Percentiles rank a stretch among this genome's conserved stretches.
These are phyloP conservation scores for Antedon mediterranea DNA, from an alignment of 53 echinoderm and acorn worm genomes.

Conservation along the genomic window DNA sequence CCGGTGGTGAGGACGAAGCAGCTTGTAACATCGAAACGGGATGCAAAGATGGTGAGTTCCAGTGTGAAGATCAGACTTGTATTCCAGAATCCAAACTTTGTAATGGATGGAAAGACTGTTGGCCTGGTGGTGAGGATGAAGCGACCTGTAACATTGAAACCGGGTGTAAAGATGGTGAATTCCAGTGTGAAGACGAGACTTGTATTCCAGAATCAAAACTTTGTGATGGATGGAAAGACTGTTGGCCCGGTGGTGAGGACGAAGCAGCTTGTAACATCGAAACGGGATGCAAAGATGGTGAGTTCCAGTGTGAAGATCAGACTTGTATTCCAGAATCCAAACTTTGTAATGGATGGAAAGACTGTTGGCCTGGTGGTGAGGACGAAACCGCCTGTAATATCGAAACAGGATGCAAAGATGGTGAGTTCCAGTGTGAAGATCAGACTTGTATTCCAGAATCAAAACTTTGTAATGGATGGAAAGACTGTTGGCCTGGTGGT, in stretches of 20 bases:
- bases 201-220: no score
- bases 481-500: background rate
- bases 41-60: constrained; percentile 18
- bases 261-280: background rate
- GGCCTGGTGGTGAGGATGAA: no score
- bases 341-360: background rate
- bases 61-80: background rate
- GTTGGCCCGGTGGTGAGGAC: background rate
- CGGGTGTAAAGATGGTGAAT: no score
- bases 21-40: background rate
- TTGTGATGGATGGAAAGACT: background rate
- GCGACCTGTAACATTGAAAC: no score
- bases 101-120: no score
- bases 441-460: background rate
- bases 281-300: no score
- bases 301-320: no score
- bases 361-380: background rate
- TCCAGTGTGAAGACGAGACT: no score
- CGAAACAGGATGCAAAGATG: background rate
- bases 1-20: no score
- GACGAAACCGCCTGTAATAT: background rate
- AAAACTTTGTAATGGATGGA: background rate
- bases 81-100: no score
- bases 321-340: no score
- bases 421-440: background rate